Evolutionary conservation across 2,797 vertebrate species (phyloP).

Genomic region (Gila robusta): DNA sequence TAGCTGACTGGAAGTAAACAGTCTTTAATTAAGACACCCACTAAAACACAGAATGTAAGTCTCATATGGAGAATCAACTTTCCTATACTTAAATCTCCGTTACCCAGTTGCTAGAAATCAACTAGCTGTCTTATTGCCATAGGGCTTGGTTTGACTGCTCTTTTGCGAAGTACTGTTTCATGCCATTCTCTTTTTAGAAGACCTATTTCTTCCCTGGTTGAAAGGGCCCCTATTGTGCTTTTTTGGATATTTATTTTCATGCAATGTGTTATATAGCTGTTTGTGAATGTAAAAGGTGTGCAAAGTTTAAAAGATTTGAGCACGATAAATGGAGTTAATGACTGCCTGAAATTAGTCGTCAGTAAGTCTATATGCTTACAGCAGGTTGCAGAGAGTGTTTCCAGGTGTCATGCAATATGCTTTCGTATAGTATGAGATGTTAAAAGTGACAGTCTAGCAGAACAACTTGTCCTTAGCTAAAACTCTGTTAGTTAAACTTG

Average conservation of each 20-base stretch:
- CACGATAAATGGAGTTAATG: not conserved
- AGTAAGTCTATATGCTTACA: not conserved
- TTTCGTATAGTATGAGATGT: not conserved
- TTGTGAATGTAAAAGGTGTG: not conserved
- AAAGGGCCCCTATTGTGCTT: not conserved
- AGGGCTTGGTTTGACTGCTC: not conserved
- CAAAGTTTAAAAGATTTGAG: not conserved
- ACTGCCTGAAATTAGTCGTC: not conserved
- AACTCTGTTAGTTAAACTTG: constrained; percentile 42
- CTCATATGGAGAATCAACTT: not conserved
- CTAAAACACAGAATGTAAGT: not conserved
- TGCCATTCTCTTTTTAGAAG: not conserved
- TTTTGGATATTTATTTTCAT: not conserved
- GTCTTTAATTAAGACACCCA: not conserved
- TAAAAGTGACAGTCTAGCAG: not conserved
- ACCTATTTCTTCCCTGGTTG: not conserved
- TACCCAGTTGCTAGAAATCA: constrained; percentile 32
- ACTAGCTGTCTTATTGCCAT: constrained; percentile 6
- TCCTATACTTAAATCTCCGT: not conserved
- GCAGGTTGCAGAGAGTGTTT: not conserved
- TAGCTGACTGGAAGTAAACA: constrained; percentile 15
- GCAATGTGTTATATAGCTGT: not conserved
- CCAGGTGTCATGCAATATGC: not conserved
- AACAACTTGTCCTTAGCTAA: not conserved
- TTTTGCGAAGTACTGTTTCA: constrained; percentile 3